A percentile compares a stretch with the other conserved stretches of the same genome.
Conservation (phyloP, 2,797 vertebrate species). For the Siniperca scherzeri region DNA sequence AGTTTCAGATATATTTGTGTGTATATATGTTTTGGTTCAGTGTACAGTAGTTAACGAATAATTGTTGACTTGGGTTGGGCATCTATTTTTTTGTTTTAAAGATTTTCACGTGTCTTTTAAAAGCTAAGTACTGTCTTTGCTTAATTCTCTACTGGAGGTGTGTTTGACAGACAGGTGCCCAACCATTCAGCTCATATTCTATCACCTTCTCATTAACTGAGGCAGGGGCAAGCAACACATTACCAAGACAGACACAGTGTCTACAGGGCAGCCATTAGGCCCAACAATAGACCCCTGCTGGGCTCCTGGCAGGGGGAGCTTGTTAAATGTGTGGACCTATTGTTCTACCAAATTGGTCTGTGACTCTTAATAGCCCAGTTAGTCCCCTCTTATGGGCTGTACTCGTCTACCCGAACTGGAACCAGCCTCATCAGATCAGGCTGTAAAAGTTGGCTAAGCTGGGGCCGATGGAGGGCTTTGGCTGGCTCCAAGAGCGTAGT, state of each 20-base stretch:
- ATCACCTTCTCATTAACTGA: constrained; percentile 67
- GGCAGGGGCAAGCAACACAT: constrained; percentile 71
- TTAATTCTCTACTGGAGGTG: not conserved
- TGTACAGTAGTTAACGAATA: not conserved
- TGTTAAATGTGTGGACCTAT: constrained; percentile 82
- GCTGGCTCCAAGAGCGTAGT: constrained; percentile 33
- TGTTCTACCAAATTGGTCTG: constrained; percentile 87
- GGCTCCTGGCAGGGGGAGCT: constrained; percentile 77
- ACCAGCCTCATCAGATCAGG: constrained; percentile 75
- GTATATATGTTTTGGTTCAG: not conserved
- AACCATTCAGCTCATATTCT: constrained; percentile 27
- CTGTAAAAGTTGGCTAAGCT: constrained; percentile 74
- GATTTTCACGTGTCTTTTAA: not conserved
- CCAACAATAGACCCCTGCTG: constrained; percentile 83
- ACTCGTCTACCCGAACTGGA: constrained; percentile 79
- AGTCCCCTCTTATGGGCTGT: constrained; percentile 77
- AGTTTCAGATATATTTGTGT: no score
- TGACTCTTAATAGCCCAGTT: constrained; percentile 86
- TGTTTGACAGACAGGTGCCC: constrained; percentile 72
- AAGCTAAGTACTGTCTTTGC: not conserved
- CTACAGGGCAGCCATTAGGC: constrained; percentile 83
- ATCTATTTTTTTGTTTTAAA: not conserved
- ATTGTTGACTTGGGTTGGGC: not conserved
- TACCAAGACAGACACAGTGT: constrained; percentile 85
- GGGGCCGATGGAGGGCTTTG: constrained; percentile 36